Conservation (phyloP, 2,888 invertebrate genomes). For the Rotaria sp. region DNA sequence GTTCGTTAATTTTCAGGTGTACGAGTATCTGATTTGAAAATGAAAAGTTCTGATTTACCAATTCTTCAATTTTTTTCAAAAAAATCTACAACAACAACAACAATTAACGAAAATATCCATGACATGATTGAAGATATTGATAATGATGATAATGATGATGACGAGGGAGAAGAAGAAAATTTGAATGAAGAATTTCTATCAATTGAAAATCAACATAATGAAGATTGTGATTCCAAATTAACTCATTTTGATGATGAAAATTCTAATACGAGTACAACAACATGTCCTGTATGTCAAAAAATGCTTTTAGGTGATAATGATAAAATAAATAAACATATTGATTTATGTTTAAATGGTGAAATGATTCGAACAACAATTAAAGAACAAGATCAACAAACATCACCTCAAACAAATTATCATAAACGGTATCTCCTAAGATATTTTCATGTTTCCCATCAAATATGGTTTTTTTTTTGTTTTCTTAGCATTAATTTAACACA, state of each 20-base stretch:
- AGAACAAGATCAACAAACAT: constrained; percentile 3
- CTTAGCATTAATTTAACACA: not conserved
- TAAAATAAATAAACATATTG: constrained; percentile 10
- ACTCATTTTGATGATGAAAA: not conserved
- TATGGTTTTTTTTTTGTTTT: not conserved
- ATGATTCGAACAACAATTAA: constrained; percentile 17
- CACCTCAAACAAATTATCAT: not conserved
- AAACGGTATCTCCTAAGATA: not conserved
- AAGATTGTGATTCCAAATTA: not conserved
- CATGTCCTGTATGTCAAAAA: constrained; percentile 23
- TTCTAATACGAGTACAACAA: not conserved
- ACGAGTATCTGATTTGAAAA: constrained; percentile 17
- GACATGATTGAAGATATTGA: not conserved
- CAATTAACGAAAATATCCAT: not conserved
- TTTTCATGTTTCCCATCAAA: not conserved
- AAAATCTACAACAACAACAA: not conserved
- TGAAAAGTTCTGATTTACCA: constrained; percentile 19
- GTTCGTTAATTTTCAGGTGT: not conserved
- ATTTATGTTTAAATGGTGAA: constrained; percentile 26
- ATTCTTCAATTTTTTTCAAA: not conserved
- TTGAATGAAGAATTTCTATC: not conserved
- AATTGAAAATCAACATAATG: not conserved
- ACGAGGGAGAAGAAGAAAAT: not conserved
- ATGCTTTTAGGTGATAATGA: constrained; percentile 9
- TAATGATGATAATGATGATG: not conserved